These are phyloP conservation scores for Agonopterix arenella DNA, from an alignment of 2,888 invertebrate species.

Conservation along the genomic window DNA sequence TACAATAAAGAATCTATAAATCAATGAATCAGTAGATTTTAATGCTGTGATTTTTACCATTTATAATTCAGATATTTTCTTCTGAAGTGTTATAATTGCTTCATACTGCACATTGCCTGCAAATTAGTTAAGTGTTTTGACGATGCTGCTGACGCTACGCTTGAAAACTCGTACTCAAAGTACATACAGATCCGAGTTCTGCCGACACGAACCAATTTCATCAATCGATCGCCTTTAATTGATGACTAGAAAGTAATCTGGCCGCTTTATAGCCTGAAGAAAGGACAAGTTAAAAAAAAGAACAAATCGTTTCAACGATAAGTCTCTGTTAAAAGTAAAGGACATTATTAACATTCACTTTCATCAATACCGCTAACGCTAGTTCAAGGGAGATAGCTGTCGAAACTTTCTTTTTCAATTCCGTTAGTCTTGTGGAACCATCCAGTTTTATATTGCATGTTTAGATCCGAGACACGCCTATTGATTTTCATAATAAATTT, in stretches of 20 bases:
- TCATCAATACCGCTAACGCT: background rate
- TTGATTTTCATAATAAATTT: background rate
- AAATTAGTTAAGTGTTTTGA: too few relatives aligned
- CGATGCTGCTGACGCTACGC: too few relatives aligned
- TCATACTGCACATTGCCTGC: too few relatives aligned
- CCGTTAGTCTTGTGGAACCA: constrained; percentile 1
- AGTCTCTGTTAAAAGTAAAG: background rate
- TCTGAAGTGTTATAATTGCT: too few relatives aligned
- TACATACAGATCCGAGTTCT: too few relatives aligned
- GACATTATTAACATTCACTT: background rate
- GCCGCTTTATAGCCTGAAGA: background rate
- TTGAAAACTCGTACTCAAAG: background rate
- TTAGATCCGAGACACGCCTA: constrained; percentile 1
- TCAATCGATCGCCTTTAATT: too few relatives aligned
- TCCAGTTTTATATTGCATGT: background rate
- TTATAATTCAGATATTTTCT: too few relatives aligned
- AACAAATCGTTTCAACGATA: background rate
- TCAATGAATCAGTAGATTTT: too few relatives aligned
- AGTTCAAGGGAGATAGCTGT: constrained; percentile 3
- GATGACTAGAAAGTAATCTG: too few relatives aligned
- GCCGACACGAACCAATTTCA: too few relatives aligned
- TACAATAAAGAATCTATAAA: too few relatives aligned
- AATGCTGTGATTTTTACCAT: too few relatives aligned
- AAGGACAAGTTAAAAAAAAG: background rate
- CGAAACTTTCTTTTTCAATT: constrained; percentile 2